Evolutionary conservation across 2,113 vertebrate species (phyloP), one percentile per base, ranked within the genome.

Genomic region (Vidua macroura): DNA sequence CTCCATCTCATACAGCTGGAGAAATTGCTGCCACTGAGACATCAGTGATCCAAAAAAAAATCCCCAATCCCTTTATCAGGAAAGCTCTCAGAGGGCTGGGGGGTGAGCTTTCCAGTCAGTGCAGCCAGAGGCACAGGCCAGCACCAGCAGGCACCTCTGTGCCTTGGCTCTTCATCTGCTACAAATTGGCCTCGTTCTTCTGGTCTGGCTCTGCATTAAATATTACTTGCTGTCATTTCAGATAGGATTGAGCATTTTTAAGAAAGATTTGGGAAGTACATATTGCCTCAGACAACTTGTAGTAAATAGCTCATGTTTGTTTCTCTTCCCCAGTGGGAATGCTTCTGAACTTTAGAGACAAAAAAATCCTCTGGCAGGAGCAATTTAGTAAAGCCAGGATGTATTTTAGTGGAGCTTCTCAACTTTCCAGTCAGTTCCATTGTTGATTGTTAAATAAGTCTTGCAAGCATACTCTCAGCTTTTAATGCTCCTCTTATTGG

Each of bases 371-470:
- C 56, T 74, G 85, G 55, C 68, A 92, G 75, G 48, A 93, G 72
- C 56, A 69, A 56, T 90, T 88, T 70, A 83, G 72, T 59, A 74
- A 80, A 93, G 64, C 21, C 64, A 51, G 59, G 10, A 37, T 76
- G 5, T 55, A 41, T 77, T 86, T 91, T 51, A 74, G 72, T 44
- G 55, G 53, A 77, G 11, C 33, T n/a, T 79, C 55, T 91, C 67
- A 63, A 80, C 43, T 80, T 94, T 48, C 17, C 52, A 60, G 33
- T 70, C 64, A 46, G 48, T 51, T 86, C 1, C 0, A 23, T 55
- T 78, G 70, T 33, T 78, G 78, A 46, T 59, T 93, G 95, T 95
- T 90, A 88, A 90, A 20, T 53, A 85, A 91, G 52, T n/a, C 35
- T 88, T 92, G 39, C 68, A 51, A 74, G n/a, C 22, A 86, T 80